These are phyloP conservation scores for Seira ritae DNA, from an alignment of 2,888 invertebrate species.

Conservation along the genomic window DNA sequence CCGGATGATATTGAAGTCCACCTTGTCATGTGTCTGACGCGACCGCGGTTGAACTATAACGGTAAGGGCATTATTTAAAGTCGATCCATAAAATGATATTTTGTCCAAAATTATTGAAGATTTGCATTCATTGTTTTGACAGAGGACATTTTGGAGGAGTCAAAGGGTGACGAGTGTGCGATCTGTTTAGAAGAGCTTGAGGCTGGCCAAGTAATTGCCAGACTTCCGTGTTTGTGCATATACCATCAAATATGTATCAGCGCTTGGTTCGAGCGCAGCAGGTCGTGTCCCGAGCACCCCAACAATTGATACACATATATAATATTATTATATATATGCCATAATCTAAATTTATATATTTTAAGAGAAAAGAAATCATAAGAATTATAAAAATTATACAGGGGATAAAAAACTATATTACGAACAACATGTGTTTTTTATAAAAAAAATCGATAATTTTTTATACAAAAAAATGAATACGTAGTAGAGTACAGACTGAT, in stretches of 20 bases:
- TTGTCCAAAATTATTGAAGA: neutral
- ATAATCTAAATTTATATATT: neutral
- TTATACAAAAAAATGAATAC: no score
- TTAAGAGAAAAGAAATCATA: no score
- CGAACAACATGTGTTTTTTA: no score
- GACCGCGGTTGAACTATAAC: conserved; percentile 98
- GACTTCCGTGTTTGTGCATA: conserved; percentile 99
- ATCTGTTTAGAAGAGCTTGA: conserved; percentile 98
- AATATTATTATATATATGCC: conserved; percentile 20
- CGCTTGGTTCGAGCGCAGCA: conserved; percentile 99
- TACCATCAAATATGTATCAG: conserved; percentile 99
- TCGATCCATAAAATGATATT: neutral
- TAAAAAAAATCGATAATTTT: no score
- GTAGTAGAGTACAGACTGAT: no score
- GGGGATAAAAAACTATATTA: no score
- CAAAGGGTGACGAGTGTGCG: conserved; percentile 89
- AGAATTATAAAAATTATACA: no score
- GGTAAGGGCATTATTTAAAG: conserved; percentile 79
- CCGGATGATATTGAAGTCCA: conserved; percentile 99
- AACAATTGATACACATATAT: conserved; percentile 82
- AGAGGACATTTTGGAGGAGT: conserved; percentile 98
- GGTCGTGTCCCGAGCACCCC: conserved; percentile 99
- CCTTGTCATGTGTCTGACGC: conserved; percentile 99
- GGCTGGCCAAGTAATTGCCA: conserved; percentile 97
- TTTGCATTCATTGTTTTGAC: conserved; percentile 75